Percentiles rank a stretch among this genome's conserved stretches.
Conservation (phyloP, 2,888 invertebrate species). For the Balanococcus diminutus region DNA sequence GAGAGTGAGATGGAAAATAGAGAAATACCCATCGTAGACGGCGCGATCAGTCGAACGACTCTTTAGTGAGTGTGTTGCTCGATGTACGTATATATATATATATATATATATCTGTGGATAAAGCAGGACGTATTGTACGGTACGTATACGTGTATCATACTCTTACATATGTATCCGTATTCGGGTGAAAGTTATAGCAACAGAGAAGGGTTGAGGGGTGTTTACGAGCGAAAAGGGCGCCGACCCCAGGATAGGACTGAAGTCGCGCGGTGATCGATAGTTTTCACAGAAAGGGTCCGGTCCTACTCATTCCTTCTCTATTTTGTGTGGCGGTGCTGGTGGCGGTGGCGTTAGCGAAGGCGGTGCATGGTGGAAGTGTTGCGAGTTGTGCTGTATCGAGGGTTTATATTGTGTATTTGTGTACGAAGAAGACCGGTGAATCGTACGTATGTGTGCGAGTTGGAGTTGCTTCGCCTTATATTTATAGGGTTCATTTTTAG, state of each 20-base stretch:
- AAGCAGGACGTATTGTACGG: no score
- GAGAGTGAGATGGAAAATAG: background rate
- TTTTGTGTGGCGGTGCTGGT: background rate
- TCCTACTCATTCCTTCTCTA: slow-evolving; percentile 20
- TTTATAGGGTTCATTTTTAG: slow-evolving; percentile 11
- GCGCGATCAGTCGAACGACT: background rate
- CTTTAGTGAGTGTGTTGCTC: background rate
- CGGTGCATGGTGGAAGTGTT: background rate
- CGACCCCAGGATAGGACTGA: slow-evolving; percentile 34
- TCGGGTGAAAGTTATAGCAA: slow-evolving; percentile 20
- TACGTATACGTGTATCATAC: background rate
- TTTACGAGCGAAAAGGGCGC: slow-evolving; percentile 45
- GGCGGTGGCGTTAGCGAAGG: background rate
- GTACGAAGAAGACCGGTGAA: no score
- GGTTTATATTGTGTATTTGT: no score
- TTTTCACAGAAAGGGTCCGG: slow-evolving; percentile 41
- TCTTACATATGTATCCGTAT: background rate
- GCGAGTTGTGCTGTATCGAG: background rate
- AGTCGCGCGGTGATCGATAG: slow-evolving; percentile 49
- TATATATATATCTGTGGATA: no score
- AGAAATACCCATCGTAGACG: background rate
- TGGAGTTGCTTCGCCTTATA: background rate
- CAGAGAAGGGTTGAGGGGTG: background rate
- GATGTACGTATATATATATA: background rate
- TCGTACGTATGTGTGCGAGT: no score